Evolutionary conservation across 92 coral and sea anemone species (phyloP).

Genomic region (Pocillopora meandrina): DNA sequence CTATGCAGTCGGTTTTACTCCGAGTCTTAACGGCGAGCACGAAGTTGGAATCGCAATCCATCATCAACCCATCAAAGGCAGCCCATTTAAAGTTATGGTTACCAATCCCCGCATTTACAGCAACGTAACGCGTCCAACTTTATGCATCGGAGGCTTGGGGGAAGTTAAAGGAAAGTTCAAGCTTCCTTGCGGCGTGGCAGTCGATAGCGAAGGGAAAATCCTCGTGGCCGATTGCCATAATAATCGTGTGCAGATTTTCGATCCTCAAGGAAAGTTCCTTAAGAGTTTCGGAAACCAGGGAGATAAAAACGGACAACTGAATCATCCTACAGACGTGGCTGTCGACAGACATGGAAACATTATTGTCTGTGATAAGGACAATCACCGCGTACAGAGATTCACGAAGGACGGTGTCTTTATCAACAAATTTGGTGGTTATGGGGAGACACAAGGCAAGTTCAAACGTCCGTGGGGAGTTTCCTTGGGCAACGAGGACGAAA

Average conservation of each 20-base stretch:
- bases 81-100: conserved; percentile 76
- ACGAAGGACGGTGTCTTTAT: conserved; percentile 83
- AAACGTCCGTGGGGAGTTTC: conserved; percentile 98
- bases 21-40: conserved; percentile 77
- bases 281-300: conserved; percentile 88
- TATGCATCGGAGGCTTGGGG: conserved; percentile 75
- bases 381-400: conserved; percentile 90
- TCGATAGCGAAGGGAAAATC: conserved; percentile 76
- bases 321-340: conserved; percentile 92
- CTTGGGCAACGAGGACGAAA: conserved; percentile 68
- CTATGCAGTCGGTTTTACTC: conserved; percentile 76
- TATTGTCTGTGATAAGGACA: conserved; percentile 93
- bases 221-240: conserved; percentile 94
- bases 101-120: conserved; percentile 86
- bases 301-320: conserved; percentile 87
- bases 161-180: conserved; percentile 74
- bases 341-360: conserved; percentile 75
- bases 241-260: conserved; percentile 89
- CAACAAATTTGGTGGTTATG: conserved; percentile 86
- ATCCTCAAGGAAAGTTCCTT: conserved; percentile 71
- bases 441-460: conserved; percentile 69
- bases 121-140: conserved; percentile 66
- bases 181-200: conserved; percentile 96
- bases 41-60: conserved; percentile 76
- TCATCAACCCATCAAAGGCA: conserved; percentile 77